Percentiles rank a stretch among this genome's conserved stretches.
Conservation (phyloP, 2,797 vertebrate genomes). For the Kryptopterus vitreolus region DNA sequence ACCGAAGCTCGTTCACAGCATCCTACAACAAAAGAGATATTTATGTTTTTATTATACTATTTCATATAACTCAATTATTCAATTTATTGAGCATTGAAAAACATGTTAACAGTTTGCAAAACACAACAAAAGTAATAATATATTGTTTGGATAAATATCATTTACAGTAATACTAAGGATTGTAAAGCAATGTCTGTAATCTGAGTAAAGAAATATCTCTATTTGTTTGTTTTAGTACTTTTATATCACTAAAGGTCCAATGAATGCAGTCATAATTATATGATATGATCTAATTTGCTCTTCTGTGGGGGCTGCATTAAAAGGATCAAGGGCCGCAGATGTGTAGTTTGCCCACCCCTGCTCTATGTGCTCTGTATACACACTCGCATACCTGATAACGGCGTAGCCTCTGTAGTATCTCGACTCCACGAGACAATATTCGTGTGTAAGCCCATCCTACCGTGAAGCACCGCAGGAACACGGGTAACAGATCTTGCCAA, state of each 20-base stretch:
- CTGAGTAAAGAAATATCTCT: background rate
- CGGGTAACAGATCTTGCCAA: constrained; percentile 78
- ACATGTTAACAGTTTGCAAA: background rate
- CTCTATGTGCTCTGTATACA: no score
- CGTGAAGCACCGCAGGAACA: constrained; percentile 88
- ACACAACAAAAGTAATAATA: background rate
- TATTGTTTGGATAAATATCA: background rate
- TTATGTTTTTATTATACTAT: no score
- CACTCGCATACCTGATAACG: constrained; percentile 79
- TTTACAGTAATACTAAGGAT: background rate
- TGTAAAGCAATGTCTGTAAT: background rate
- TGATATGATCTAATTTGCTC: no score
- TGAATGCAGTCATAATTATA: no score
- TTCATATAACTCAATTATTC: no score
- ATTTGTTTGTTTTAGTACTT: background rate
- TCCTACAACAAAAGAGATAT: constrained; percentile 71
- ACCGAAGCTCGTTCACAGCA: constrained; percentile 81
- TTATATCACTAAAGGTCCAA: background rate
- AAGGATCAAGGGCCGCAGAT: no score
- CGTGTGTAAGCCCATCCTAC: constrained; percentile 90
- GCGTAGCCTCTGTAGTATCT: constrained; percentile 88
- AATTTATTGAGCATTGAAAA: background rate
- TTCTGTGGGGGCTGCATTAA: no score
- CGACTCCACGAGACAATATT: constrained; percentile 86
- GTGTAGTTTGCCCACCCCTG: background rate